Percentiles rank a stretch among this genome's conserved stretches.
phyloP scores from a whole-genome alignment of 2,113 vertebrate genomes.

The Emydura subglobosa region DNA sequence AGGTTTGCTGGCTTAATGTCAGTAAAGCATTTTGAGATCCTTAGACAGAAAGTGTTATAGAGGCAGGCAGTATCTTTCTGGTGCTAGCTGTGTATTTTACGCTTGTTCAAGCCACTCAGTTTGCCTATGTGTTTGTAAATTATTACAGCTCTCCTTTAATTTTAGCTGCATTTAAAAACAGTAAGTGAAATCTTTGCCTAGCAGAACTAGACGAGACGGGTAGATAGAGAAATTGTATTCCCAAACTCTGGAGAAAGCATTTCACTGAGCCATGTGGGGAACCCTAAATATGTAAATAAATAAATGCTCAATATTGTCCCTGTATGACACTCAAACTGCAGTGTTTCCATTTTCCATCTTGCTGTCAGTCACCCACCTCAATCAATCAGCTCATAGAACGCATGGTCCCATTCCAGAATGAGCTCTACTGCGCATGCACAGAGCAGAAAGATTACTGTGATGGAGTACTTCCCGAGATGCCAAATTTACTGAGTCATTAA shows the following conservation, averaged over 20 bases:
- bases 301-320: accelerated
- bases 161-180: neutral
- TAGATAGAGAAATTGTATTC: neutral
- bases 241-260: neutral
- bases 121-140: neutral
- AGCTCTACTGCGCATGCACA: neutral
- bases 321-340: neutral
- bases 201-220: neutral
- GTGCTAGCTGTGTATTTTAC: neutral
- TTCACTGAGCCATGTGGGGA: neutral
- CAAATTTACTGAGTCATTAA: conserved; percentile 1
- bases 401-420: neutral
- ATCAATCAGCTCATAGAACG: neutral
- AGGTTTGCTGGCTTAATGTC: neutral
- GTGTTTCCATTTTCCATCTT: neutral
- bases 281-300: neutral
- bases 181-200: neutral
- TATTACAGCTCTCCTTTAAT: neutral
- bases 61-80: neutral
- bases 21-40: neutral
- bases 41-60: neutral
- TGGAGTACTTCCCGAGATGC: conserved; percentile 55
- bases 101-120: neutral
- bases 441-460: neutral
- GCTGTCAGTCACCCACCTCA: neutral